These are phyloP conservation scores for Nixonia krombeini DNA, from an alignment of 1,140 invertebrate genomes.

Conservation along the genomic window DNA sequence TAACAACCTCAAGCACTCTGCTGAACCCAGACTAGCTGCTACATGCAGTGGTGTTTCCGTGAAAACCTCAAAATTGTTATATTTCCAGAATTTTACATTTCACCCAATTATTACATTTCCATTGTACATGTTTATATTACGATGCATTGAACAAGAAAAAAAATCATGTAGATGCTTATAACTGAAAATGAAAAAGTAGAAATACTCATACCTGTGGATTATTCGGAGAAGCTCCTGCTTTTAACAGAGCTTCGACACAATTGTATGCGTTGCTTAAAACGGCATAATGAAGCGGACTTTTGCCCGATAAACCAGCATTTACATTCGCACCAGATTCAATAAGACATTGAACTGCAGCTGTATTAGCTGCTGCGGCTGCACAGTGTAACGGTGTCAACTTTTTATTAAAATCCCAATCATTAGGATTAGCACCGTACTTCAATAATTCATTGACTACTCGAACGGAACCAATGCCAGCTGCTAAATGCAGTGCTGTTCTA, in stretches of 20 bases:
- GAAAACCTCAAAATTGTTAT: conserved; percentile 73
- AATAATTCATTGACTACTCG: conserved; percentile 78
- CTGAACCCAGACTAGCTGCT: conserved; percentile 81
- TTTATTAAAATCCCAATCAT: conserved; percentile 77
- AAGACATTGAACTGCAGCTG: conserved; percentile 74
- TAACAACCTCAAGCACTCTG: conserved; percentile 78
- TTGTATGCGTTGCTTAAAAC: conserved; percentile 79
- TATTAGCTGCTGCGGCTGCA: conserved; percentile 78
- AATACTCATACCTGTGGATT: conserved; percentile 85
- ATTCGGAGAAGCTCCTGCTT: conserved; percentile 81
- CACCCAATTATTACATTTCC: background rate
- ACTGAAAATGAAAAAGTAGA: no score
- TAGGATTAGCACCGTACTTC: conserved; percentile 76
- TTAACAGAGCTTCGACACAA: conserved; percentile 78
- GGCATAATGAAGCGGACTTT: conserved; percentile 80
- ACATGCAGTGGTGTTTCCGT: conserved; percentile 88
- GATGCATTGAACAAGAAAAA: no score
- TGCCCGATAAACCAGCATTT: conserved; percentile 79
- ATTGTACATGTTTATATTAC: no score
- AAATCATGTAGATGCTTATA: no score
- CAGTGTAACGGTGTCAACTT: conserved; percentile 84
- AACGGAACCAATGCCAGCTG: conserved; percentile 76
- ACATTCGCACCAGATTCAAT: conserved; percentile 79
- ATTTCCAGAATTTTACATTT: conserved; percentile 1
- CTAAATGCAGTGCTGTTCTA: conserved; percentile 84